A percentile compares a stretch with the other conserved stretches of the same genome.
These are phyloP conservation scores for Cichlasoma orientale DNA, from an alignment of 2,797 vertebrate genomes.

Conservation along the genomic window DNA sequence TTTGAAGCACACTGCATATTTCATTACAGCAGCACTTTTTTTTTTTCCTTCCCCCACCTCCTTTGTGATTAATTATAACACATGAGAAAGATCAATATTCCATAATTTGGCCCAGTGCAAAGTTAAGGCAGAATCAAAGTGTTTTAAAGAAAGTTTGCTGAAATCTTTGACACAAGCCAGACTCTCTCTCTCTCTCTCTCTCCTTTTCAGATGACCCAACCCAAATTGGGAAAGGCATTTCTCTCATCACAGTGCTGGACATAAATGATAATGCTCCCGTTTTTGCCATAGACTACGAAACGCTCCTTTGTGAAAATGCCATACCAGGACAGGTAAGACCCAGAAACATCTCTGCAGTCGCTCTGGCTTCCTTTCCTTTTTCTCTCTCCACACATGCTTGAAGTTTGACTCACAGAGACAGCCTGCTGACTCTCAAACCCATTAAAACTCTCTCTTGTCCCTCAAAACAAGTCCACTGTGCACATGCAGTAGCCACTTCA, in stretches of 20 bases:
- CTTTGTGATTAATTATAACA: conserved; percentile 69
- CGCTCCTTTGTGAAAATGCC: conserved; percentile 91
- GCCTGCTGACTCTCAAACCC: conserved; percentile 55
- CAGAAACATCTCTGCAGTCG: conserved; percentile 13
- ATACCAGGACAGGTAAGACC: conserved; percentile 88
- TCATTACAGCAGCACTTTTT: conserved; percentile 47
- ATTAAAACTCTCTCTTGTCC: conserved; percentile 56
- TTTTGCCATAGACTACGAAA: conserved; percentile 94
- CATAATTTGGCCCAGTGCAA: conserved; percentile 50
- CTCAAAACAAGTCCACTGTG: conserved; percentile 45
- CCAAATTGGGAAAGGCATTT: conserved; percentile 89
- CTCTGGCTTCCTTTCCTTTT: conserved; percentile 9
- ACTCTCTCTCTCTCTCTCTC: conserved; percentile 11
- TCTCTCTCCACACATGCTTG: conserved; percentile 10
- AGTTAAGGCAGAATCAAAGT: conserved; percentile 24
- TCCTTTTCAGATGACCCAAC: conserved; percentile 87
- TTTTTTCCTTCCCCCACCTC: neutral
- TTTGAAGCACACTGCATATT: conserved; percentile 47
- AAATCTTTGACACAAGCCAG: neutral
- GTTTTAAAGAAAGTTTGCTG: conserved; percentile 32
- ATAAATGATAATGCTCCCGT: conserved; percentile 96
- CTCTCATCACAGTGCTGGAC: conserved; percentile 90
- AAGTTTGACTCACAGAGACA: conserved; percentile 56
- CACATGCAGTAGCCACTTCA: conserved; percentile 22
- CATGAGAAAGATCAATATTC: conserved; percentile 65